Evolutionary conservation across 1,140 invertebrate species (phyloP).

Genomic region (Danaus plexippus): DNA sequence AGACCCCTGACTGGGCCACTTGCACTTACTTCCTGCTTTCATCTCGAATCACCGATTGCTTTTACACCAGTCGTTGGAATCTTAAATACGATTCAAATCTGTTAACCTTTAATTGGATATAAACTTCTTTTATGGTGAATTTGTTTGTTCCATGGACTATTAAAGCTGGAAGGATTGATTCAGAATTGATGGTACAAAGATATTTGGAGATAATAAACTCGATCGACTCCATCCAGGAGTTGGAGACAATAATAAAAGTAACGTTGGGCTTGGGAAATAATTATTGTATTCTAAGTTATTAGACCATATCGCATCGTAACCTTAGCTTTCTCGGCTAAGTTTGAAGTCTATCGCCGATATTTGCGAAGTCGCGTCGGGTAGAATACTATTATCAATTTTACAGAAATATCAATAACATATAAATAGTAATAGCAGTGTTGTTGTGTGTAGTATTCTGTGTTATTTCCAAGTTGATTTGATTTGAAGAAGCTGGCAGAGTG

Average conservation of each 20-base stretch:
- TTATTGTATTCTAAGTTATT: no score
- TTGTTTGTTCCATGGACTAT: slow-evolving; percentile 30
- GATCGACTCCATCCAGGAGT: neutral
- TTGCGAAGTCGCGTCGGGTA: no score
- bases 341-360: no score
- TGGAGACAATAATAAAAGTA: no score
- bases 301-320: no score
- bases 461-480: slow-evolving; percentile 19
- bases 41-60: slow-evolving; percentile 17
- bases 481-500: slow-evolving; percentile 49
- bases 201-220: slow-evolving; percentile 8
- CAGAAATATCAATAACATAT: no score
- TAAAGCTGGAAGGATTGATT: slow-evolving; percentile 18
- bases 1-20: slow-evolving; percentile 9
- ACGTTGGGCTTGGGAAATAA: no score
- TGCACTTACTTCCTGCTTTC: slow-evolving; percentile 20
- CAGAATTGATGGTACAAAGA: slow-evolving; percentile 15
- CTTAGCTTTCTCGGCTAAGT: no score
- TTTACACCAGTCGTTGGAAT: slow-evolving; percentile 18
- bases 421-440: no score
- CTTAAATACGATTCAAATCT: slow-evolving; percentile 28
- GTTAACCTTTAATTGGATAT: slow-evolving; percentile 28
- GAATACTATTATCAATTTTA: no score
- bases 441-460: neutral
- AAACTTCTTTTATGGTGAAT: slow-evolving; percentile 41